Evolutionary conservation across 2,797 vertebrate species (phyloP).

Genomic region (Merluccius polli): DNA sequence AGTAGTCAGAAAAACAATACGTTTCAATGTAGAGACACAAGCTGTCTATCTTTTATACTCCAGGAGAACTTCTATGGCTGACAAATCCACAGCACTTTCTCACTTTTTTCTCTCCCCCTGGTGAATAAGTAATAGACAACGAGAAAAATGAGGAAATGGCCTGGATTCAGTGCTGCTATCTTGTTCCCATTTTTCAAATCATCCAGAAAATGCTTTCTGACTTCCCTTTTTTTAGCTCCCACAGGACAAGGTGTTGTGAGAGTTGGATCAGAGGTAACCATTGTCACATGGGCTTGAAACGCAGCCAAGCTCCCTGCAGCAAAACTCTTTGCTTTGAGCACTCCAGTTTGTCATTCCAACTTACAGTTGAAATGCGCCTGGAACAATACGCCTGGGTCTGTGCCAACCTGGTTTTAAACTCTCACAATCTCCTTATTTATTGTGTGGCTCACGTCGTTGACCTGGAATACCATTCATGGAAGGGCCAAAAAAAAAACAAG

Average conservation of each 20-base stretch:
- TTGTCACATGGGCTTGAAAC: constrained; percentile 32
- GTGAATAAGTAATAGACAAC: constrained; percentile 34
- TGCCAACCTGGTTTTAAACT: constrained; percentile 6
- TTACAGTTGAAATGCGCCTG: not conserved
- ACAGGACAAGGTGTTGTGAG: constrained; percentile 43
- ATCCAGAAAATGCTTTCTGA: constrained; percentile 44
- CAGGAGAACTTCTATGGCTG: constrained; percentile 18
- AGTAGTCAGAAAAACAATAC: not conserved
- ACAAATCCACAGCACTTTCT: constrained; percentile 44
- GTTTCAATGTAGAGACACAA: not conserved
- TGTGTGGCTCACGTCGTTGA: not conserved
- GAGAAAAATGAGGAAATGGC: constrained; percentile 31
- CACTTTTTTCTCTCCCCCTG: constrained; percentile 33
- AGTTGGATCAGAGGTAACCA: constrained; percentile 46
- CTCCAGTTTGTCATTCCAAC: constrained; percentile 4
- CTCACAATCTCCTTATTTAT: not conserved
- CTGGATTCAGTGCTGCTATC: constrained; percentile 51
- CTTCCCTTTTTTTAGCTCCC: constrained; percentile 46
- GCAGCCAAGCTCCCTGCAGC: not conserved
- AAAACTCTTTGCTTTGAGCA: constrained; percentile 27
- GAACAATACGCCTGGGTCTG: constrained; percentile 17
- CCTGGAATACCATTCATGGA: constrained; percentile 22
- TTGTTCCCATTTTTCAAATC: constrained; percentile 46
- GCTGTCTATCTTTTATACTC: constrained; percentile 16
- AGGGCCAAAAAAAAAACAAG: constrained; percentile 10